Evolutionary conservation across 1,140 invertebrate genomes (phyloP), one percentile per base, ranked within the genome.

Genomic region (Colletes gigas): DNA sequence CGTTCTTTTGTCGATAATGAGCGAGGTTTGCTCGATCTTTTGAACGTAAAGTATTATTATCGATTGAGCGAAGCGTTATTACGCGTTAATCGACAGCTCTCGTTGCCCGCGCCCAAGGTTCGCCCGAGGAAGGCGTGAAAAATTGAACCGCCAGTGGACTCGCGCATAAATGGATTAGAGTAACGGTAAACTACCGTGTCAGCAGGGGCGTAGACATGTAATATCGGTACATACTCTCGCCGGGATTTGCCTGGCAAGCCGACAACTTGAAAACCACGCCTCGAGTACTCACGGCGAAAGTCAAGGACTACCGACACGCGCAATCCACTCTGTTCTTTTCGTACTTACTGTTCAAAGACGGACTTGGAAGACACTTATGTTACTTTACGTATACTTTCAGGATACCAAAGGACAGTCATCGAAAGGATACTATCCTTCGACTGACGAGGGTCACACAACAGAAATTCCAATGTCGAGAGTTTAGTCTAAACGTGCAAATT

Each of bases 131-230:
- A 78, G 47, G 57, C 17, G 68, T 63, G 76, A 72, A 78, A 54
- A 78, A 78, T 71, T 50, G 39, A 62, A 59, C 57, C 17, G 50
- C 72, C 39, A 17, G 68, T 78, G 74, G 69, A 67, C 73, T 81
- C 68, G 67, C 74, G 60, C 70, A 41, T 82, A 86, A 86, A 81
- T 52, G 79, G 83, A 86, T 86, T 80, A 86, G 30, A 57, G 19
- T 52, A 57, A 41, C 21, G 39, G 47, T 81, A 59, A 81, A 72
- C 72, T 76, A 65, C 14, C 50, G 52, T 71, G 47, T 67, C 65
- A 47, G 50, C 52, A 30, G 7, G n/a, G 54, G 44, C 57, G 55
- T 55, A 76, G 73, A 75, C 72, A 76, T 60, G 73, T 57, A 63
- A 81, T 63, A 63, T 39, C 57, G 65, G 47, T 62, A 63, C 65